A percentile compares a stretch with the other conserved stretches of the same genome.
Evolutionary conservation across 2,113 vertebrate species (phyloP).

Genomic region (Columbina picui): DNA sequence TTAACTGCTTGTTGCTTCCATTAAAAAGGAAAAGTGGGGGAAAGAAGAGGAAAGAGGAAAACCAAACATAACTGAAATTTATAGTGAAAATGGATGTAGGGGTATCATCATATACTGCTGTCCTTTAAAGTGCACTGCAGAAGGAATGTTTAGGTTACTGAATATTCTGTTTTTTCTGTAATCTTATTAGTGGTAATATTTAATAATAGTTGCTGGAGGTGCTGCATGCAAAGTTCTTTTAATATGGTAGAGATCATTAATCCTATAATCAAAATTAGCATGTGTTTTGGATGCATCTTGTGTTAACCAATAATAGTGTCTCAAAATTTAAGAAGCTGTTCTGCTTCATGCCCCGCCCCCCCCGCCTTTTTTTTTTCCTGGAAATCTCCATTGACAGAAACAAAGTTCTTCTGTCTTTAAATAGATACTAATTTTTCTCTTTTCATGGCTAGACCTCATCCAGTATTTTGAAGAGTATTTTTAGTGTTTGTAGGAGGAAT

Average conservation of each 20-base stretch:
- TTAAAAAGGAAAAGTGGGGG: background rate
- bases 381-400: background rate
- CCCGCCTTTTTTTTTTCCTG: accelerated
- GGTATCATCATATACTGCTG: background rate
- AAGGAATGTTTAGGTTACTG: background rate
- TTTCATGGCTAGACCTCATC: background rate
- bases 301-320: background rate
- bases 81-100: background rate
- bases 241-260: background rate
- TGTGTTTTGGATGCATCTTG: background rate
- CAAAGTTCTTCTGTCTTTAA: background rate
- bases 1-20: background rate
- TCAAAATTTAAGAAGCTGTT: background rate
- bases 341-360: background rate
- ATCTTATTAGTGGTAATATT: background rate
- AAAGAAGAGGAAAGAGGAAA: background rate
- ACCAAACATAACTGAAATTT: background rate
- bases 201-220: background rate
- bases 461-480: background rate
- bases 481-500: background rate
- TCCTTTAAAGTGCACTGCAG: background rate
- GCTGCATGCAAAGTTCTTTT: background rate
- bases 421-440: background rate
- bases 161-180: background rate
- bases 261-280: background rate